Percentiles rank a stretch among this genome's conserved stretches.
phyloP scores from a whole-genome alignment of 2,888 invertebrate species.

The Sarcophaga subvicina region DNA sequence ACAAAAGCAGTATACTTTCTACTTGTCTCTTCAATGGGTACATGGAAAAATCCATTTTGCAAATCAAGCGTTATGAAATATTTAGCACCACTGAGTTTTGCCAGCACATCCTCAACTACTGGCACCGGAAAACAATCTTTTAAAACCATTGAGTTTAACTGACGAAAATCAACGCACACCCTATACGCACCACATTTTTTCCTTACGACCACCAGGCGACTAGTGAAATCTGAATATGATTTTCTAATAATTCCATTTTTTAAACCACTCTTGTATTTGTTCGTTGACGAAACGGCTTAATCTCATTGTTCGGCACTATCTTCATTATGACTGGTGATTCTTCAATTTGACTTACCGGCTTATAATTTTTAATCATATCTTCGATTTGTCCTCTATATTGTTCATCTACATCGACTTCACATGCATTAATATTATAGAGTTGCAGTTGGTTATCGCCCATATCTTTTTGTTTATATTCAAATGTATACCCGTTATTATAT shows the following conservation, averaged over 20 bases:
- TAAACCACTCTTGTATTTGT: constrained; percentile 54
- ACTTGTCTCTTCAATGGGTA: constrained; percentile 46
- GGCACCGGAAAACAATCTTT: constrained; percentile 62
- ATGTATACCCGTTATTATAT: constrained; percentile 1
- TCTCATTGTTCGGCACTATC: background rate
- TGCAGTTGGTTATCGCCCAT: background rate
- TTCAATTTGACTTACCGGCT: too few species aligned
- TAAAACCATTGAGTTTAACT: constrained; percentile 59
- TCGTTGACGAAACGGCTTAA: constrained; percentile 38
- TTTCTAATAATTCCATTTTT: constrained; percentile 61
- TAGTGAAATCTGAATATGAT: constrained; percentile 69
- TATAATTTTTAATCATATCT: too few species aligned
- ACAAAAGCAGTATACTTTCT: constrained; percentile 49
- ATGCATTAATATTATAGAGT: constrained; percentile 18
- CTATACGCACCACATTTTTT: constrained; percentile 69
- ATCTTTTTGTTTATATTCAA: background rate
- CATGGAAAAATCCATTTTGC: constrained; percentile 58
- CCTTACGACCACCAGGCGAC: constrained; percentile 71
- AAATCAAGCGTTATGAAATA: constrained; percentile 43
- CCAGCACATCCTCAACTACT: constrained; percentile 57
- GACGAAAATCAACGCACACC: constrained; percentile 70
- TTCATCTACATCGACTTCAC: too few species aligned
- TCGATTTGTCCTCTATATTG: too few species aligned
- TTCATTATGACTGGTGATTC: background rate
- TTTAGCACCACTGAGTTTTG: constrained; percentile 26